A percentile compares a stretch with the other conserved stretches of the same genome.
phyloP scores from a whole-genome alignment of 1,140 invertebrate species.

The Coenobita brevimanus region DNA sequence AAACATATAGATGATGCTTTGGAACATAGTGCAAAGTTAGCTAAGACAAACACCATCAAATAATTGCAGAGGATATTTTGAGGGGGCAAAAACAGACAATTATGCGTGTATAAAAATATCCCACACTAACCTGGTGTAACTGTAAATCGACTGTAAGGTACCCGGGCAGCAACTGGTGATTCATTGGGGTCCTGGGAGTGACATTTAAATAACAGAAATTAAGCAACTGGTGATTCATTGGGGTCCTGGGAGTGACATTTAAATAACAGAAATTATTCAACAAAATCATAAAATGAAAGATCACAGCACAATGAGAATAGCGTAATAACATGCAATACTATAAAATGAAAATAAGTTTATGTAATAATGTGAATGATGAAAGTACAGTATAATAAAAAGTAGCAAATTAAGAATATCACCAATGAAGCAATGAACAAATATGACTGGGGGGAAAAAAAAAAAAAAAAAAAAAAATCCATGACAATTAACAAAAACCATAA shows the following conservation, averaged over 20 bases:
- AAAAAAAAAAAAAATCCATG: not conserved
- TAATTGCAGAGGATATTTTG: too few species aligned
- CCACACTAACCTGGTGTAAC: constrained; percentile 28
- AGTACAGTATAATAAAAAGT: not conserved
- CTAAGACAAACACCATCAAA: too few species aligned
- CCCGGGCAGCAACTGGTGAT: not conserved
- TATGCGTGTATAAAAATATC: too few species aligned
- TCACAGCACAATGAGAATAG: too few species aligned
- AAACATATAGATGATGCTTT: too few species aligned
- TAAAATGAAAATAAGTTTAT: not conserved
- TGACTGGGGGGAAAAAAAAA: not conserved
- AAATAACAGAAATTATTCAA: too few species aligned
- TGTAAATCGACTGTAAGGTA: constrained; percentile 27
- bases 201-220: too few species aligned
- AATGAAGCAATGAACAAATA: not conserved
- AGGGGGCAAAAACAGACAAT: too few species aligned
- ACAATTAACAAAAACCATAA: too few species aligned
- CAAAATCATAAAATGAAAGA: too few species aligned
- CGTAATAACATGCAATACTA: too few species aligned
- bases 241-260: constrained; percentile 10
- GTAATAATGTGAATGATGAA: not conserved
- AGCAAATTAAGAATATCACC: not conserved
- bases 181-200: not conserved
- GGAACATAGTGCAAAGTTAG: too few species aligned
- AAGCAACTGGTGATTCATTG: not conserved